A percentile compares a stretch with the other conserved stretches of the same genome.
Conservation (phyloP, 2,113 vertebrate species). For the Brachionichthys hirsutus region DNA sequence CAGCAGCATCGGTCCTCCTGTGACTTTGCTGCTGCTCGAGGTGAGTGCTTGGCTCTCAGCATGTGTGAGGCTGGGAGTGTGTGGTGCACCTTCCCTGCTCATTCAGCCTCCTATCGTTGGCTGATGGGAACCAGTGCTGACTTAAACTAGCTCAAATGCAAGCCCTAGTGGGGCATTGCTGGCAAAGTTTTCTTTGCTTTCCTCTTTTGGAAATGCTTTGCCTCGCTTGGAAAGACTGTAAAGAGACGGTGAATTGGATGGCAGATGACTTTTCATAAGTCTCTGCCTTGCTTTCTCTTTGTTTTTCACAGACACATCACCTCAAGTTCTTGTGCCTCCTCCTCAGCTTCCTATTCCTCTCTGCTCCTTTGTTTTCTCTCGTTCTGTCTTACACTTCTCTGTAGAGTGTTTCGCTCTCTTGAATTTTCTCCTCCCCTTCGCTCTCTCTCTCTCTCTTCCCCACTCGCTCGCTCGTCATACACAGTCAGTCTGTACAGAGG, state of each 20-base stretch:
- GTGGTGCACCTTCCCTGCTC: constrained; percentile 57
- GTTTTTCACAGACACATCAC: constrained; percentile 42
- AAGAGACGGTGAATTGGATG: constrained; percentile 2
- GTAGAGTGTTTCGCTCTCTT: constrained; percentile 36
- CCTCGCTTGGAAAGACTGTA: constrained; percentile 13
- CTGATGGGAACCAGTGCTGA: constrained; percentile 37
- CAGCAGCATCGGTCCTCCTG: constrained; percentile 67
- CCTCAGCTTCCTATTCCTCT: constrained; percentile 20
- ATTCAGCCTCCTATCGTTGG: constrained; percentile 48
- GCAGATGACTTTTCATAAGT: constrained; percentile 26
- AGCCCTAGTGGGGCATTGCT: constrained; percentile 42
- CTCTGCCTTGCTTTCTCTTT: constrained; percentile 3
- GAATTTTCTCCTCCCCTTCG: constrained; percentile 61
- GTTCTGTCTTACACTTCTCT: constrained; percentile 40
- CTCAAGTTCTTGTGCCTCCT: constrained; percentile 55
- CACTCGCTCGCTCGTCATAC: constrained; percentile 33
- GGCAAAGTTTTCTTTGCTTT: constrained; percentile 16
- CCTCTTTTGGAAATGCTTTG: constrained; percentile 17
- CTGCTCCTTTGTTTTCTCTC: constrained; percentile 12
- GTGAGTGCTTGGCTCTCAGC: constrained; percentile 53
- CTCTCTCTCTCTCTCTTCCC: constrained; percentile 10
- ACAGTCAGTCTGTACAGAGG: constrained; percentile 62
- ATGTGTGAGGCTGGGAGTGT: constrained; percentile 45
- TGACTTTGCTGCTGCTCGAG: constrained; percentile 31
- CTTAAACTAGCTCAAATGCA: constrained; percentile 38